Conservation (phyloP, 1,140 invertebrate species). For the Holotrichia oblita region DNA sequence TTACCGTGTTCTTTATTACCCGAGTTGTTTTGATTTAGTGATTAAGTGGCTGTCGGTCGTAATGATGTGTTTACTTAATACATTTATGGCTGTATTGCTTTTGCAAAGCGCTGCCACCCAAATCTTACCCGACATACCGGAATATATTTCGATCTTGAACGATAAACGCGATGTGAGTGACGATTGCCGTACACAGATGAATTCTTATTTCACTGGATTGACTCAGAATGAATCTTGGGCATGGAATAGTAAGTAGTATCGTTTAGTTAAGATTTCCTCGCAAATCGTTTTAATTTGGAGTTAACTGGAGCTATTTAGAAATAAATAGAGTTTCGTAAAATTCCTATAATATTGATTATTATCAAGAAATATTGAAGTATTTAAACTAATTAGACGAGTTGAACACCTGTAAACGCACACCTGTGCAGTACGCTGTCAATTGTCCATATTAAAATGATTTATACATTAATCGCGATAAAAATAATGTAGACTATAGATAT, state of each 20-base stretch:
- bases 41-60: not conserved
- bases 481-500: too few species aligned
- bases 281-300: too few species aligned
- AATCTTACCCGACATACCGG: not conserved
- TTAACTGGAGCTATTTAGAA: too few species aligned
- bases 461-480: too few species aligned
- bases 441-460: too few species aligned
- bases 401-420: too few species aligned
- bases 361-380: too few species aligned
- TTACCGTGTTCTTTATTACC: slow-evolving; percentile 12
- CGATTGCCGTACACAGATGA: not conserved
- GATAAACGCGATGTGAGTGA: not conserved
- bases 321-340: too few species aligned
- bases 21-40: slow-evolving; percentile 17
- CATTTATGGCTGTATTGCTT: slow-evolving; percentile 11
- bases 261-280: too few species aligned
- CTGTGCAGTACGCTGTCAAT: too few species aligned
- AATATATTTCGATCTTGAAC: not conserved
- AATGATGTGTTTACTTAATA: slow-evolving; percentile 21
- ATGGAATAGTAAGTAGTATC: slow-evolving; percentile 39
- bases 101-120: not conserved
- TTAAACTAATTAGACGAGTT: too few species aligned
- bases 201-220: not conserved
- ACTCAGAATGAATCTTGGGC: slow-evolving; percentile 6
- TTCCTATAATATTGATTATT: too few species aligned